Evolutionary conservation across 53 echinoderm and acorn worm species (phyloP).

Genomic region (Arbacia lixula): DNA sequence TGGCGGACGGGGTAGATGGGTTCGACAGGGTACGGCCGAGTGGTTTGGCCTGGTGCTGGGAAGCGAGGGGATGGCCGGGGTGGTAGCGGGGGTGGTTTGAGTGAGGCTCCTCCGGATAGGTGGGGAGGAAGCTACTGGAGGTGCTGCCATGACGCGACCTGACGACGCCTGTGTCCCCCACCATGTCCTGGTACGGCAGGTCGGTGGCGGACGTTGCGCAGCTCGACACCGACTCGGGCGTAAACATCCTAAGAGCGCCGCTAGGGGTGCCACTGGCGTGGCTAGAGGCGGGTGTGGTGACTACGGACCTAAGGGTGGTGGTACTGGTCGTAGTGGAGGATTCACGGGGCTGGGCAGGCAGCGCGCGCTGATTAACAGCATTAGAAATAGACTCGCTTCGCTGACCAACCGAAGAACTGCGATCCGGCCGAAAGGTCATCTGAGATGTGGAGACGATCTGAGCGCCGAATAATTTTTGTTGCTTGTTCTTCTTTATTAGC

Average conservation of each 20-base stretch:
- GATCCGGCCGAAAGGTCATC: slow-evolving; percentile 13
- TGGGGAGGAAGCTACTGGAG: not conserved
- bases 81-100: slow-evolving; percentile 1
- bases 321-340: not conserved
- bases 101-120: too few species aligned
- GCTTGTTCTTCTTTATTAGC: too few species aligned
- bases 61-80: too few species aligned
- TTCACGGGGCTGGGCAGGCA: slow-evolving; percentile 5
- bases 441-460: not conserved
- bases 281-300: slow-evolving; percentile 9
- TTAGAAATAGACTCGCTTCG: too few species aligned
- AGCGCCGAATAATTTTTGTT: too few species aligned
- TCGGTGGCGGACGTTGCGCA: slow-evolving; percentile 14
- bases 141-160: slow-evolving; percentile 27
- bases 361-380: too few species aligned
- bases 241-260: not conserved
- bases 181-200: slow-evolving; percentile 33
- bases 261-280: too few species aligned
- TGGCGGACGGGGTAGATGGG: slow-evolving; percentile 23
- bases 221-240: slow-evolving; percentile 31
- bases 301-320: slow-evolving; percentile 31
- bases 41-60: not conserved
- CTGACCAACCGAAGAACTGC: not conserved
- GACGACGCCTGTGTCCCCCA: slow-evolving; percentile 35
- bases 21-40: slow-evolving; percentile 18